These are phyloP conservation scores for Lucinisca nassula DNA, from an alignment of 2,888 invertebrate species.

Conservation along the genomic window DNA sequence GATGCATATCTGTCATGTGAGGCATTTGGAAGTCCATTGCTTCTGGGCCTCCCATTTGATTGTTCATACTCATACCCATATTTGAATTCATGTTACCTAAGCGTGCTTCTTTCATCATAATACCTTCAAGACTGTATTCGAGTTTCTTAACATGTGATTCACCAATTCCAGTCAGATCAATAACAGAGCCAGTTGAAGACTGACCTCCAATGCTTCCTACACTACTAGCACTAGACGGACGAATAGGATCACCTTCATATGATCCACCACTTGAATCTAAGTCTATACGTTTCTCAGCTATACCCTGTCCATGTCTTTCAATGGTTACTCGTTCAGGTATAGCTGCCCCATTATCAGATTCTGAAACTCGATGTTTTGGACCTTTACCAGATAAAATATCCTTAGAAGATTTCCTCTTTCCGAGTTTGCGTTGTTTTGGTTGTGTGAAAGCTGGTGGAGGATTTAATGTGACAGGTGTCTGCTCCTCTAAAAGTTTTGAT, in stretches of 20 bases:
- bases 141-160: slow-evolving; percentile 81
- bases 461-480: slow-evolving; percentile 72
- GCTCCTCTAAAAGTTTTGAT: slow-evolving; percentile 84
- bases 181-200: slow-evolving; percentile 74
- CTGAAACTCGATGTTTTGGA: slow-evolving; percentile 85
- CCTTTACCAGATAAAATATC: slow-evolving; percentile 83
- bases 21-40: slow-evolving; percentile 47
- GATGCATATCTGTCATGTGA: slow-evolving; percentile 66
- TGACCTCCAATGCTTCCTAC: slow-evolving; percentile 70
- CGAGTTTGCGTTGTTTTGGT: slow-evolving; percentile 67
- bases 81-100: slow-evolving; percentile 21
- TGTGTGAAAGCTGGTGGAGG: slow-evolving; percentile 63
- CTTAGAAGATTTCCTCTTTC: slow-evolving; percentile 83
- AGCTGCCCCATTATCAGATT: slow-evolving; percentile 61
- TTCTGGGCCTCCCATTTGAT: slow-evolving; percentile 37
- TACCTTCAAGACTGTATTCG: slow-evolving; percentile 79
- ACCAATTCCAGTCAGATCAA: slow-evolving; percentile 82
- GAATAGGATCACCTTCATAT: slow-evolving; percentile 50
- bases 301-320: slow-evolving; percentile 64
- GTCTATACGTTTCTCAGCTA: slow-evolving; percentile 70
- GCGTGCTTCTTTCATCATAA: slow-evolving; percentile 73
- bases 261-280: slow-evolving; percentile 73
- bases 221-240: slow-evolving; percentile 70
- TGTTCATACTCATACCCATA: slow-evolving; percentile 43
- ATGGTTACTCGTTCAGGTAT: slow-evolving; percentile 42